Base-by-base conservation (phyloP, 2,888 invertebrate species). In the Gibbula magus region DNA sequence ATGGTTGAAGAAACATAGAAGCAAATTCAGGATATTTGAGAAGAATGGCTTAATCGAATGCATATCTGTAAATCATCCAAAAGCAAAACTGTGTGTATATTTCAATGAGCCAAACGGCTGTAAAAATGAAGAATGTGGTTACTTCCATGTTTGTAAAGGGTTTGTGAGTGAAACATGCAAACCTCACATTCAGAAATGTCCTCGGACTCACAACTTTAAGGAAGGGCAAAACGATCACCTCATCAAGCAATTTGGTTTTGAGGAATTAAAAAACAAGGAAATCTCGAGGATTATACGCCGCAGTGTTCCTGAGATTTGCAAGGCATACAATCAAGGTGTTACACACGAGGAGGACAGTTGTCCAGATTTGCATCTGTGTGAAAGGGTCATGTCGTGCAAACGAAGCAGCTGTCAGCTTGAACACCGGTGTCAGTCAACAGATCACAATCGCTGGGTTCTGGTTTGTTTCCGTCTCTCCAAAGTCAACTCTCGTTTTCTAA, bases 151-250 rank as follows among this genome's bases (percentile, higher is more conserved):
- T 7, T 75, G 75, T 29, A 75, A 25, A 18, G 53, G 54, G 2
- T 75, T 75, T 32, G 35, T 75, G 2, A 75, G 29, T 8, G 75
- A 54, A 18, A 29, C 53, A 10, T 75, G 75, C 54, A 75, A 75
- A 39, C 70, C 70, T 18, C 70, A 70, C 39, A 32, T 70, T 32
- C 18, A 35, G 10, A 75, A 32, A 35, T 53, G 54, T 29, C 35
- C 53, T 20, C 53, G 29, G 2, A 25, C 75, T 3, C 75, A 75
- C 20, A 75, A 75, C 32, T 54, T 75, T 29, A 54, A 54, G 18
- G 75, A 75, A n/a, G 29, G 25, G 8, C 29, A 54, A 53, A 75
- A 75, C 32, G 25, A 29, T n/a, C 25, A 35, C 32, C 39, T 52
- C 8, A 32, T 75, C 10, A n/a, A 54, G 32, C 29, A 75, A 29